phyloP scores from a whole-genome alignment of 2,888 invertebrate species.

The Philaethria dido region DNA sequence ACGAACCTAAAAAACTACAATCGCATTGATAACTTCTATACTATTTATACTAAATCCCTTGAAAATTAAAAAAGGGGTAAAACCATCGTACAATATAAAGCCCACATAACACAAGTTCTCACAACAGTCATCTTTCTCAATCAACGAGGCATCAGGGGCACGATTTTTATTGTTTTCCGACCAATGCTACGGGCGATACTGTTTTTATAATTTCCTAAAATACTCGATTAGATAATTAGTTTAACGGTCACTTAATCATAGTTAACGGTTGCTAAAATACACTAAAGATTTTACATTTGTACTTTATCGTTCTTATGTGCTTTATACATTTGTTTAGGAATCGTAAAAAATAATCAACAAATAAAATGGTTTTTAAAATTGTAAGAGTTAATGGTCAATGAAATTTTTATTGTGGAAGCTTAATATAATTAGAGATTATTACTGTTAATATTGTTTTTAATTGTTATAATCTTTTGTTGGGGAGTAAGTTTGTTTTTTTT shows the following conservation, averaged over 20 bases:
- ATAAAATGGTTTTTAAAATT: conserved; percentile 35
- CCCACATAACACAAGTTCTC: conserved; percentile 69
- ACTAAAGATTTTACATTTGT: conserved; percentile 57
- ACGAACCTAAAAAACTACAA: too few species aligned
- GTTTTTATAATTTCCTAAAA: conserved; percentile 59
- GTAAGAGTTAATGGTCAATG: conserved; percentile 27
- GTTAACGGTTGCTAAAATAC: conserved; percentile 65
- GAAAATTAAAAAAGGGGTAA: conserved; percentile 38
- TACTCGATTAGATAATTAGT: conserved; percentile 69
- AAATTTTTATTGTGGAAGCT: conserved; percentile 13
- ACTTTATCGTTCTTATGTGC: conserved; percentile 60
- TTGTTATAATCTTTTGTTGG: too few species aligned
- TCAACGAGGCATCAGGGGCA: conserved; percentile 70
- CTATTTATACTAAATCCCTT: too few species aligned
- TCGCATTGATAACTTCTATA: too few species aligned
- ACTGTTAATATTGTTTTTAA: background rate
- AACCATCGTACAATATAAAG: conserved; percentile 59
- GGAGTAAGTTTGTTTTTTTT: too few species aligned
- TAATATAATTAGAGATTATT: conserved; percentile 15
- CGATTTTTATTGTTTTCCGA: conserved; percentile 81
- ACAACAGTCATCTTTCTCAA: conserved; percentile 80
- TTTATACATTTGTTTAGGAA: conserved; percentile 50
- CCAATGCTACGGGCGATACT: conserved; percentile 63
- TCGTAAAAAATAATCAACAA: conserved; percentile 49
- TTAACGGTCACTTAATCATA: conserved; percentile 77